phyloP scores from a whole-genome alignment of 2,113 vertebrate genomes.

The Accipiter cooperii region DNA sequence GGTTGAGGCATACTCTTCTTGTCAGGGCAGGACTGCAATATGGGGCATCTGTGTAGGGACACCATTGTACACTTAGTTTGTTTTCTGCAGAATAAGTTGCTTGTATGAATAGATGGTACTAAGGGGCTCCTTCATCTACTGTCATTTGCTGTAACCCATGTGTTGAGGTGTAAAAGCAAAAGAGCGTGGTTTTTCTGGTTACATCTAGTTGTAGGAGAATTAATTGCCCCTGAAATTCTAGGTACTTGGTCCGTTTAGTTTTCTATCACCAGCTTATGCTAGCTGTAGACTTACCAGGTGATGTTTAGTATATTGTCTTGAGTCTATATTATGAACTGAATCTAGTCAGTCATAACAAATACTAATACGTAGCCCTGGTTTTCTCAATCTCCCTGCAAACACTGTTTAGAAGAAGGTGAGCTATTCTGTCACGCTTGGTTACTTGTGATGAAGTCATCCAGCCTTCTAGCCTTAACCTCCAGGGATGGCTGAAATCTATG shows the following conservation, averaged over 20 bases:
- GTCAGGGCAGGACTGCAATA: not conserved
- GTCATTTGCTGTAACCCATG: not conserved
- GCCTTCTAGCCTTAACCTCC: not conserved
- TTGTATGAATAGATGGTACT: not conserved
- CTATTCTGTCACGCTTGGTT: not conserved
- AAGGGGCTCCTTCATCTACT: not conserved
- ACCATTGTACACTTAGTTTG: not conserved
- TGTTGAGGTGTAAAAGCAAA: not conserved
- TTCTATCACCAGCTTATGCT: not conserved
- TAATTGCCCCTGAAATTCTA: not conserved
- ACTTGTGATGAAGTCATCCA: not conserved
- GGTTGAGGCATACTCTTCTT: not conserved
- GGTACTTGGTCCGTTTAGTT: not conserved
- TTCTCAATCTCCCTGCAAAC: not conserved
- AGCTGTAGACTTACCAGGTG: not conserved
- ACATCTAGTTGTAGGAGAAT: not conserved
- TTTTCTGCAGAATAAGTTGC: not conserved
- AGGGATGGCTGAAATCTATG: not conserved
- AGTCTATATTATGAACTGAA: not conserved
- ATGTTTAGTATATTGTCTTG: not conserved
- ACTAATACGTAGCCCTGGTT: not conserved
- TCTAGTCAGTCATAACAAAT: not conserved
- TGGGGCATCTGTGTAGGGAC: conserved; percentile 30
- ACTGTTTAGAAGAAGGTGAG: not conserved
- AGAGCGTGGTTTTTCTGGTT: not conserved